Evolutionary conservation across 2,113 vertebrate species (phyloP).

Genomic region (Sterna hirundo): DNA sequence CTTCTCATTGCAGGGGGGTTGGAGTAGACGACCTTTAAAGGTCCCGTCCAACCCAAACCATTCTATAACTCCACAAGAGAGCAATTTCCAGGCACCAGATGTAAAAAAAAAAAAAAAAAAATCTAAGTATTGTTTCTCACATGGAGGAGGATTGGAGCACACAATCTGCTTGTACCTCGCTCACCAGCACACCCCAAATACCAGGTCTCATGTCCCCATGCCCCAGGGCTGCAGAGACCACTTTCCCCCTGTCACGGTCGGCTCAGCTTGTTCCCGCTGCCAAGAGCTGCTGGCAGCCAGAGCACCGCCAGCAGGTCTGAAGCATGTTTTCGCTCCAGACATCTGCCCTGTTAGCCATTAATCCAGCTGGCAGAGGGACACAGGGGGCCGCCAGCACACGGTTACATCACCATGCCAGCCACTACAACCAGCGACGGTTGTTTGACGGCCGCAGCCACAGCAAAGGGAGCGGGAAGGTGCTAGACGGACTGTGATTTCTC

Average conservation of each 20-base stretch:
- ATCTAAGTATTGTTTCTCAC: too few species aligned
- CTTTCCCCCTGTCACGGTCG: rapidly evolving
- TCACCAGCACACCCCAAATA: neutral
- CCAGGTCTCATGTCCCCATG: rapidly evolving
- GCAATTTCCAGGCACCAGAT: rapidly evolving
- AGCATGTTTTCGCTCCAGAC: neutral
- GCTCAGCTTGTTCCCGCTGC: neutral
- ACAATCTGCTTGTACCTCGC: neutral
- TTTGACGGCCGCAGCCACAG: neutral
- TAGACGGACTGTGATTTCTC: neutral
- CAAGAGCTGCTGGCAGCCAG: neutral
- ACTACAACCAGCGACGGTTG: too few species aligned
- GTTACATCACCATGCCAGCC: neutral
- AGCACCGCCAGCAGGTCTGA: neutral
- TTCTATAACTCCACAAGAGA: neutral
- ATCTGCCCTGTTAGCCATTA: neutral
- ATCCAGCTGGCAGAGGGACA: neutral
- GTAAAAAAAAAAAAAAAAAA: too few species aligned
- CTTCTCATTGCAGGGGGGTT: neutral
- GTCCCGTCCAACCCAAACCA: neutral
- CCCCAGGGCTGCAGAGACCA: neutral
- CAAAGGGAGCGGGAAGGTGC: neutral
- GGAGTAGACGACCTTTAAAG: neutral
- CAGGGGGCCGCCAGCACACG: neutral
- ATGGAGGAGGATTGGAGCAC: neutral